These are phyloP conservation scores for Rhinophrynus dorsalis DNA, from an alignment of 2,797 vertebrate species.

Conservation along the genomic window DNA sequence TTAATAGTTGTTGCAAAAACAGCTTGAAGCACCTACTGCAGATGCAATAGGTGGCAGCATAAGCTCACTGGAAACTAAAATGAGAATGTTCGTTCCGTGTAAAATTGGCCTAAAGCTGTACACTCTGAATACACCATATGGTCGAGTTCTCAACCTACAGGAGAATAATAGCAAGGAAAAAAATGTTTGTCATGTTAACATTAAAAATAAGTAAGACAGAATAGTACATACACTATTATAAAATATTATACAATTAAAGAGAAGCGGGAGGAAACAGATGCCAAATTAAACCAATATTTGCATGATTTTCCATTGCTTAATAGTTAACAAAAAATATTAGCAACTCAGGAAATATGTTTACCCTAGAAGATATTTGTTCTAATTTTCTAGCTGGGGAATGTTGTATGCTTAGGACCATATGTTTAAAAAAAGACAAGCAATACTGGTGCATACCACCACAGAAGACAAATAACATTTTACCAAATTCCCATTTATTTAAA, in stretches of 20 bases:
- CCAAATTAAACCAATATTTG: constrained; percentile 35
- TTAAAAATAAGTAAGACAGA: constrained; percentile 50
- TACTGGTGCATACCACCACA: too few relatives aligned
- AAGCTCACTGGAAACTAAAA: constrained; percentile 51
- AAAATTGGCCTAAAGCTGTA: constrained; percentile 53
- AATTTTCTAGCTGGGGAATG: too few relatives aligned
- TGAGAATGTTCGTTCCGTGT: background rate
- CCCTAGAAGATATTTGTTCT: constrained; percentile 3
- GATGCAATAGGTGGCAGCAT: constrained; percentile 67
- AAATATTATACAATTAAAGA: constrained; percentile 40
- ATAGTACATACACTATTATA: constrained; percentile 29
- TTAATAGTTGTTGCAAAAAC: background rate
- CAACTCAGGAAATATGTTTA: background rate
- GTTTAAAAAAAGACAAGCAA: too few relatives aligned
- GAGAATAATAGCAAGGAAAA: constrained; percentile 60
- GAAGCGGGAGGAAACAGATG: constrained; percentile 31
- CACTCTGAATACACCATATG: constrained; percentile 47
- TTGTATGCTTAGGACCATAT: too few relatives aligned
- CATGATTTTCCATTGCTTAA: background rate
- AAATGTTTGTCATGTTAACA: constrained; percentile 52
- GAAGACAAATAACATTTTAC: too few relatives aligned
- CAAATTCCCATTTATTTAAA: too few relatives aligned
- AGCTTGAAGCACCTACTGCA: constrained; percentile 5
- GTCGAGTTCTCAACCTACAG: constrained; percentile 58
- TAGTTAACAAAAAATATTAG: constrained; percentile 21